Evolutionary conservation across 1,140 invertebrate genomes (phyloP).

Genomic region (Drosophila subobscura): DNA sequence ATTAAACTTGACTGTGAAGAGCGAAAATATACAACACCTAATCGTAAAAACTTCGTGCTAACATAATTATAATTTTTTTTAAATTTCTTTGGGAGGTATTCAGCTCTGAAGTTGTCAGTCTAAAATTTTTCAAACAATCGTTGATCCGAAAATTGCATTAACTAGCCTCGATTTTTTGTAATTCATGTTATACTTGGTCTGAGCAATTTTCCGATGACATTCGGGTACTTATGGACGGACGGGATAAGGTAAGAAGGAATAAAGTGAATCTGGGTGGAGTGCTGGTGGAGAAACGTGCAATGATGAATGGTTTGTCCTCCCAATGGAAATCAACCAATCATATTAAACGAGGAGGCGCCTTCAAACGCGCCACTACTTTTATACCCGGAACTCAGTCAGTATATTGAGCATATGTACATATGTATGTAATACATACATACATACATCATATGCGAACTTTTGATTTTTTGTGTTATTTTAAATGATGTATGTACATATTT

Average conservation of each 20-base stretch:
- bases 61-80: conserved; percentile 25
- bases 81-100: conserved; percentile 21
- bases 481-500: too few relatives aligned
- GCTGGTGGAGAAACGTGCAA: conserved; percentile 33
- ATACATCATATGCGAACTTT: too few relatives aligned
- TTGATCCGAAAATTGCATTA: not conserved
- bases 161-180: conserved; percentile 6
- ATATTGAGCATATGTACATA: too few relatives aligned
- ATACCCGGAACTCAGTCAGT: too few relatives aligned
- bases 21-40: conserved; percentile 32
- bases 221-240: conserved; percentile 23
- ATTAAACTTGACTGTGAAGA: conserved; percentile 67
- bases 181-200: conserved; percentile 25
- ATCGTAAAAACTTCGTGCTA: conserved; percentile 22
- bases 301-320: conserved; percentile 42
- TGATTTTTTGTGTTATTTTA: too few relatives aligned
- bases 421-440: too few relatives aligned
- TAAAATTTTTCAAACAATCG: conserved; percentile 3
- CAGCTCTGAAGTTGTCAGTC: not conserved
- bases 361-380: too few relatives aligned
- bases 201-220: conserved; percentile 38
- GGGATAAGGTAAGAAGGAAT: conserved; percentile 55
- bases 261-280: conserved; percentile 22
- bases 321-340: too few relatives aligned
- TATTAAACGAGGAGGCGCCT: too few relatives aligned